Conservation (phyloP, 1,140 invertebrate genomes). For the Drosophila lacertosa region DNA sequence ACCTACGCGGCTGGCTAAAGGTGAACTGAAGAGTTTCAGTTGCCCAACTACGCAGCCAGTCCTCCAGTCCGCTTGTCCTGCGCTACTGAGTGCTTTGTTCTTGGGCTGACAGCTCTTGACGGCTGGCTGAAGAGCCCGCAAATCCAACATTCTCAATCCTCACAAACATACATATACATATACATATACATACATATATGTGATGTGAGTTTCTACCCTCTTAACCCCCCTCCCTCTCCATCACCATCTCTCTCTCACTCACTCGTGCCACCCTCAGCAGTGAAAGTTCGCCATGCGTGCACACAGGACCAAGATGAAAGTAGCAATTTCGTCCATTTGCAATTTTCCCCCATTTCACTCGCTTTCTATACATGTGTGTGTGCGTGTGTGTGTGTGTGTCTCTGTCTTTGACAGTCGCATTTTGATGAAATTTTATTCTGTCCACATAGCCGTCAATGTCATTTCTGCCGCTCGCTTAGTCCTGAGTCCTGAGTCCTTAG, state of each 20-base stretch:
- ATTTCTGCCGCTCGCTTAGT: conserved; percentile 72
- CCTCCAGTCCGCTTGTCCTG: conserved; percentile 13
- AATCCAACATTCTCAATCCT: conserved; percentile 58
- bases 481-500: conserved; percentile 17
- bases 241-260: not conserved
- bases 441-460: conserved; percentile 79
- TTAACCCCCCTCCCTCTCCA: conserved; percentile 20
- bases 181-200: conserved; percentile 52
- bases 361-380: conserved; percentile 15
- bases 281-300: conserved; percentile 70
- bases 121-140: conserved; percentile 55
- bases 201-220: conserved; percentile 9
- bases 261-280: conserved; percentile 32
- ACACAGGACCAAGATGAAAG: conserved; percentile 73
- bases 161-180: too few relatives aligned
- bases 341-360: conserved; percentile 61
- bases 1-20: conserved; percentile 32
- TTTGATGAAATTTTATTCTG: conserved; percentile 81
- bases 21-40: conserved; percentile 12
- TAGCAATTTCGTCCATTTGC: conserved; percentile 78
- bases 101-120: conserved; percentile 68
- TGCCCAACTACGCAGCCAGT: conserved; percentile 11
- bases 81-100: conserved; percentile 65
- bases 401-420: conserved; percentile 66
- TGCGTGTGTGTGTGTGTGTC: conserved; percentile 18